Evolutionary conservation across 2,888 invertebrate genomes (phyloP), one percentile per base, ranked within the genome.

Genomic region (Podotricha telesiphe): DNA sequence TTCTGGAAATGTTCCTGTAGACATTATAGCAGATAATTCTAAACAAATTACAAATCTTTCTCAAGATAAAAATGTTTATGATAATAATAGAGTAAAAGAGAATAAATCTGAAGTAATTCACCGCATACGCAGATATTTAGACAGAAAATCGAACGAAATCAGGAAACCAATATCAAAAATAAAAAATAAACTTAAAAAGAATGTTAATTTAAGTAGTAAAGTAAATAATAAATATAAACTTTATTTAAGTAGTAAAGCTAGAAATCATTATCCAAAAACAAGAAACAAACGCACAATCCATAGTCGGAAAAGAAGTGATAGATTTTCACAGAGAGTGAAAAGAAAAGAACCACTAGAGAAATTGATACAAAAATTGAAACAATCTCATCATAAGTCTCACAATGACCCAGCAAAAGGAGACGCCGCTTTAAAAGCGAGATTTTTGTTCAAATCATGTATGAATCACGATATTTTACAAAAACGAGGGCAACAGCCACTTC

Each of bases 371-470:
- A 72, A 68, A 28, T 51, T 72, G 19, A 73, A 66, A 63, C 64
- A 73, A 28, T 59, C 51, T 0, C 53, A 56, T 34, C 62, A 71
- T 68, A 69, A 71, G 65, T 28, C 37, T 10, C 65, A 73, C 28
- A 68, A 78, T 5, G 88, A 93, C 70, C 80, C 78, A 22, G 79
- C 85, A 5, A 74, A 83, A 47, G 85, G 84, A 4, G 95, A 95
- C 77, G 97, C 98, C 0, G 94, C 96, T 63, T 80, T 94, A 5
- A 98, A 98, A 88, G 97, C 98, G 0, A 97, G 96, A 86, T 93
- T 95, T 78, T 94, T 98, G 17, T 98, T 97, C 82, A 94, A 94
- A 80, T 97, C 98, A 4, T 98, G 98, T 80, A 96, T 98, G 94
- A 97, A 98, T 84, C 95, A 94, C 80, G 95, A 95, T 64, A 93